Evolutionary conservation across 1,140 invertebrate genomes (phyloP), one percentile per base, ranked within the genome.

Genomic region (Drosophila grimshawi): DNA sequence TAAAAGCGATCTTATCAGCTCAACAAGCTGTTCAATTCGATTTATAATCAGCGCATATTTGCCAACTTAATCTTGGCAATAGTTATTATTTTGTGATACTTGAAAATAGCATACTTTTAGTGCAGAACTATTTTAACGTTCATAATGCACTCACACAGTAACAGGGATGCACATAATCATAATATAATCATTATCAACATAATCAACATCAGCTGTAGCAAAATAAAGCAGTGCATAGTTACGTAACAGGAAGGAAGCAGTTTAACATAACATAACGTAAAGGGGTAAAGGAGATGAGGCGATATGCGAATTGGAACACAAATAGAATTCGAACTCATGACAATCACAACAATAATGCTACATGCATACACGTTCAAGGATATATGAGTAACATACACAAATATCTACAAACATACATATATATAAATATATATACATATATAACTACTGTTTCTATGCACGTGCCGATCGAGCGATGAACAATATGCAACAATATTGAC

Each of bases 341-440:
- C 49, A 56, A 55, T 27, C 27, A 29, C 67, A 75, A 57, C 51
- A 59, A 55, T 1, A 19, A 19, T 19, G 19, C 19, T 19, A 19
- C 19, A 19, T 19, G 19, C 19, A 19, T 19, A 19, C 19, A 19
- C 19, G 67, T 51, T 76, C 73, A 79, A 76, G 74, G 68, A 66
- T 60, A 29, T 76, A 76, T 76, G 68, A 10, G 68, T 55, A 65
- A 76, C 19, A 19, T 19, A 19, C 19, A 19, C 19, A 19, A 19
- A 19, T 19, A 19, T 19, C 19, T 19, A 19, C 19, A 19, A 1
- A 19, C 2, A 19, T 19, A 19, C 19, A 19, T 19, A 19, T 1
- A 19, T 19, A 19, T 1, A 19, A 0, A 19, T 19, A 19, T 19
- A 19, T 19, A 19, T 19, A 19, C 1, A 19, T 76, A 51, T n/a